Evolutionary conservation across 2,797 vertebrate species (phyloP), one percentile per base, ranked within the genome.

Genomic region (Mus spretus): DNA sequence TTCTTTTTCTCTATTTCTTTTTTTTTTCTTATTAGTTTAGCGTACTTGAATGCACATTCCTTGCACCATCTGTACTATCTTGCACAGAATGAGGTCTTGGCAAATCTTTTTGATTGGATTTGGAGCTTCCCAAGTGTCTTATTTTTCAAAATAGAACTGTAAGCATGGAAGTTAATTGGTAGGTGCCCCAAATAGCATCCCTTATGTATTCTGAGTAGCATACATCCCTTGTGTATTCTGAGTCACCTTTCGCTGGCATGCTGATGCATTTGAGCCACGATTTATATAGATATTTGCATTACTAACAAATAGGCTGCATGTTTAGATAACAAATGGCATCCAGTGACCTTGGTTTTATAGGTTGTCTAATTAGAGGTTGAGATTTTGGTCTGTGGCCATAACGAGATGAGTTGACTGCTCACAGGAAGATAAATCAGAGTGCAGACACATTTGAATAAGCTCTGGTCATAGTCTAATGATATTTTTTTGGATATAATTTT

Each of bases 101-200:
- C 77, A 90, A 44, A 70, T 14, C 70, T 89, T 74, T 19, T 59
- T 92, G 74, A 63, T 47, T 84, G 61, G 50, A 34, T 84, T 87
- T 92, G 65, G 59, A 44, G 83, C 65, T 55, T 59, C 79, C 82
- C 10, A 26, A 74, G 11, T 74, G 55, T 92, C 96, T 90, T 90
- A 50, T 77, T 74, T 95, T 96, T 90, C 4, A 0, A 31, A 80
- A 55, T 40, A 80, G 63, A 93, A 65, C 15, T 28, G 14, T 31
- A 93, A 57, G 34, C 47, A 89, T 61, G 93, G 67, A 96, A 82
- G 82, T 91, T 81, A 86, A 94, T 53, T 53, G 93, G 85, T 55
- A 74, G 94, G 9, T 74, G 22, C 0, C 0, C n/a, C 34, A 81
- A n/a, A 37, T 44, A 72, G 55, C 87, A 44, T 9, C 72, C 61